Base-by-base conservation (phyloP, 2,113 vertebrate species). In the Albula glossodonta region DNA sequence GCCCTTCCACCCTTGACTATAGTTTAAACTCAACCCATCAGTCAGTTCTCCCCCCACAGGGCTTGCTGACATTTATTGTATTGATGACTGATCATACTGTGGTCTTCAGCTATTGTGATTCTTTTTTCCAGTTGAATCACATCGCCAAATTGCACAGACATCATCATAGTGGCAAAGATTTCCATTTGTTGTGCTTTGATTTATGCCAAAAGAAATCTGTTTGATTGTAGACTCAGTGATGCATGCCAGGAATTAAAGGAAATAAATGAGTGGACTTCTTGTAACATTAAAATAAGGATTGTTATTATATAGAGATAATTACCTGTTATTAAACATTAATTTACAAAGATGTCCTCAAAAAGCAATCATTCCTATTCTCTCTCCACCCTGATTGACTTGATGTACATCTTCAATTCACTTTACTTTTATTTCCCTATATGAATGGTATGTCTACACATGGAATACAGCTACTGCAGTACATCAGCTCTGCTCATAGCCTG, bases 31-130 rank as follows among this genome's bases (percentile, higher is more conserved):
- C 49, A 51, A 57, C 70, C 80, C 3, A 81, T 89, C 87, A 88
- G 85, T 82, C 81, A 80, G 51, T 19, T 22, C 12, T 63, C 48
- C 56, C 90, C 88, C 88, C 88, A 6, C 70, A 89, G 88, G 90
- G 87, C 85, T 80, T 51, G 50, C 84, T 90, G 90, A 93, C 91
- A 91, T 92, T 92, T 91, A 84, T 88, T 88, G 78, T 85, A 84
- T 83, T 51, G 48, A n/a, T 82, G 87, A 87, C 81, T 80, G 79
- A 80, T 92, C 85, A 86, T 70, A 41, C 83, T 70, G 74, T 88
- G 81, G 13, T 52, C 41, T 56, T 25, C 78, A 5, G 57, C 49
- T 25, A 49, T 52, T 83, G 50, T 80, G 49, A n/a, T 49, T 51
- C 50, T 74, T 86, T 63, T 60, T 70, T 78, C n/a, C n/a, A n/a